Base-by-base conservation (phyloP, 35 echinoderm and acorn worm species). In the Amphiura filiformis region DNA sequence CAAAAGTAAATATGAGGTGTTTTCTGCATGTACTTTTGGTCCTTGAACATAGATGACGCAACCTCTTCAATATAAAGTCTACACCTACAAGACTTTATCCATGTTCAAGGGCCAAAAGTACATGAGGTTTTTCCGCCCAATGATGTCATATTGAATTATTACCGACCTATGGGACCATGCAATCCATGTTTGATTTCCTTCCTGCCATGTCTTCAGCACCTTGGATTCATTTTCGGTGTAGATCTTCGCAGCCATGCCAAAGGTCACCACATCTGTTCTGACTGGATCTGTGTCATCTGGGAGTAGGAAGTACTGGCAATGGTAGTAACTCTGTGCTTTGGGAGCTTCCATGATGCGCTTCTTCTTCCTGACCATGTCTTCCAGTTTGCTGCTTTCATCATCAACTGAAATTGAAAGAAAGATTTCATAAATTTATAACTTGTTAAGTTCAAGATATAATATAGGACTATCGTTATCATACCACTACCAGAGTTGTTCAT, bases 231-330 rank as follows among this genome's bases (percentile, higher is more conserved):
- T 86, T 17, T 99, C 96, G 9, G 96, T 99, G 84, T 99, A 99
- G 77, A 99, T 99, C 90, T 99, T 99, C 32, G 96, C 96, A 18
- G 96, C 96, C 96, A 99, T 99, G 36, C 96, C 96, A 86, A 99
- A 99, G 17, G 96, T 99, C 0, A 99, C 96, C 30, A 99, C 93
- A 64, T 99, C 96, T 36, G 96, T 95, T 56, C 81, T 94, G 42
- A 88, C 92, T 4, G 96, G 87, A 17, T 99, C 96, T 0, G 87
- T 84, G 85, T 99, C 96, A 88, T 99, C 96, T 4, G 96, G 96
- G 36, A 99, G 81, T 9, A 99, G 52, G 93, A 65, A 95, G 57
- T 99, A 94, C 56, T 91, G 84, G 78, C 90, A 89, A 40, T 92
- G 90, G 84, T 99, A 99, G 76, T 93, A 92, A 47, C 90, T 89